Conservation (phyloP, 37 sponge, comb jelly and placozoan genomes). For the Haliclona indistincta region DNA sequence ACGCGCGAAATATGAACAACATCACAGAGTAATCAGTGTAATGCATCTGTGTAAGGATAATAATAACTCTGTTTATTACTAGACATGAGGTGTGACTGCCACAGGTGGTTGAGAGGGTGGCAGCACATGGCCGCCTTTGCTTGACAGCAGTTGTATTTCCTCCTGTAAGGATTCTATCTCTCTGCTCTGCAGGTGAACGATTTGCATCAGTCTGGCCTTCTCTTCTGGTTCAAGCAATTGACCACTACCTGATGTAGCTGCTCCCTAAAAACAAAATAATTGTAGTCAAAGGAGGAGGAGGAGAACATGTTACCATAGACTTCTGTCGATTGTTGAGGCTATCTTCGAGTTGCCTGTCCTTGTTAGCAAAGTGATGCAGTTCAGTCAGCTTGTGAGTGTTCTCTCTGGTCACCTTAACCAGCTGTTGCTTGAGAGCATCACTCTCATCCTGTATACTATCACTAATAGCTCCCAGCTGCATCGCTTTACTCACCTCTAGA, state of each 20-base stretch:
- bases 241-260: too few species aligned
- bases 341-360: slow-evolving; percentile 61
- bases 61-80: too few species aligned
- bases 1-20: too few species aligned
- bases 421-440: slow-evolving; percentile 52
- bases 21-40: too few species aligned
- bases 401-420: slow-evolving; percentile 55
- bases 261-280: too few species aligned
- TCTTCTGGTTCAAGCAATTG: slow-evolving; percentile 74
- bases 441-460: slow-evolving; percentile 41
- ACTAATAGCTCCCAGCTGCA: not conserved
- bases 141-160: slow-evolving; percentile 78
- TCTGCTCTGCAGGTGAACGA: slow-evolving; percentile 72
- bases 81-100: too few species aligned
- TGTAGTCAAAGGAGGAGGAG: too few species aligned
- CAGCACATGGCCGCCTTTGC: slow-evolving; percentile 88
- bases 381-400: slow-evolving; percentile 78
- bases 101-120: slow-evolving; percentile 85
- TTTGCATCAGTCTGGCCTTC: slow-evolving; percentile 56
- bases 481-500: slow-evolving; percentile 16
- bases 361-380: slow-evolving; percentile 57
- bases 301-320: slow-evolving; percentile 71
- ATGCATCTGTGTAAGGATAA: too few species aligned
- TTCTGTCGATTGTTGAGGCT: slow-evolving; percentile 84
- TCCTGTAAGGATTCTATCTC: slow-evolving; percentile 82